phyloP scores from a whole-genome alignment of 92 coral and sea anemone species.

The Zoanthus gigantus region DNA sequence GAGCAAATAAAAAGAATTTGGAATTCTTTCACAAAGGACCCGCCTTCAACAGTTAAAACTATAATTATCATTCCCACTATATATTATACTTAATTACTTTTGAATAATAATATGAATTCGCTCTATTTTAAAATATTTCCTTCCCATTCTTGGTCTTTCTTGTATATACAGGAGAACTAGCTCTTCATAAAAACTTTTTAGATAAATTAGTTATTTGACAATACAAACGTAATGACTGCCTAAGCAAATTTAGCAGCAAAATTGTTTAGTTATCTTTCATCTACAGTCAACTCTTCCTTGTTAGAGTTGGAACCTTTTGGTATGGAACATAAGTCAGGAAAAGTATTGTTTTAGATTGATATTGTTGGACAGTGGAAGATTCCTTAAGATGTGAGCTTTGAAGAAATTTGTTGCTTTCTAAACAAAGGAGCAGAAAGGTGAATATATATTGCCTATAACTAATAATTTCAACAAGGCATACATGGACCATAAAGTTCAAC shows the following conservation, averaged over 20 bases:
- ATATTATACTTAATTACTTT: not conserved
- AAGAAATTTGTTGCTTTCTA: too few relatives aligned
- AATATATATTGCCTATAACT: too few relatives aligned
- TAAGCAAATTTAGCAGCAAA: not conserved
- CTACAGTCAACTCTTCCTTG: too few relatives aligned
- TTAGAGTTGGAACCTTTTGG: too few relatives aligned
- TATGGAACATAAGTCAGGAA: too few relatives aligned
- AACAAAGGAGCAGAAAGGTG: too few relatives aligned
- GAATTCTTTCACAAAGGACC: slow-evolving; percentile 22
- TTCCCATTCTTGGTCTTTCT: not conserved
- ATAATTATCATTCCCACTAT: not conserved
- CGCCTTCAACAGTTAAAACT: slow-evolving; percentile 28
- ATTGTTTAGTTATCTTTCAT: not conserved
- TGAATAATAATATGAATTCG: not conserved
- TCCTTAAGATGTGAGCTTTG: too few relatives aligned
- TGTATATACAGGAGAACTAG: not conserved
- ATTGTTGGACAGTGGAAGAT: too few relatives aligned
- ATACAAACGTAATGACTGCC: not conserved
- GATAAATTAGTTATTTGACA: not conserved
- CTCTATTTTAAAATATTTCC: not conserved
- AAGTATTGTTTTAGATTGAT: too few relatives aligned
- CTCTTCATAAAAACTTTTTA: slow-evolving; percentile 1
- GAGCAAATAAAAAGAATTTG: not conserved
- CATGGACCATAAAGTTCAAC: too few relatives aligned
- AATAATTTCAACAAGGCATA: too few relatives aligned